These are phyloP conservation scores for Patiria miniata DNA, from an alignment of 35 echinoderm and acorn worm genomes.

Conservation along the genomic window DNA sequence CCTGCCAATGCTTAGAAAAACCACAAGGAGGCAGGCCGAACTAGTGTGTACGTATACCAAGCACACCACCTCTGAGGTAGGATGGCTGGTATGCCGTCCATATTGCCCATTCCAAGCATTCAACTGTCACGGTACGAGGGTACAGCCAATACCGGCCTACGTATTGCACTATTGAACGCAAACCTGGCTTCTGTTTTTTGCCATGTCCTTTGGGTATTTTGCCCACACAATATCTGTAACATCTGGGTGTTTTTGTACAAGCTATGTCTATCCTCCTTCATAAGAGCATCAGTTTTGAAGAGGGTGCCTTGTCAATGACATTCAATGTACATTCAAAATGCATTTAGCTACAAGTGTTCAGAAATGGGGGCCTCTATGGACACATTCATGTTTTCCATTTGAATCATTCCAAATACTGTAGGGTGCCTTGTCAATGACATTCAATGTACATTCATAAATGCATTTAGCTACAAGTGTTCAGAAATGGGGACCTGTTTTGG, in stretches of 20 bases:
- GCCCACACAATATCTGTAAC: constrained; percentile 29
- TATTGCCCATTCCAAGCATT: too few relatives aligned
- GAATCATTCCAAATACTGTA: too few relatives aligned
- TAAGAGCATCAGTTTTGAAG: constrained; percentile 46
- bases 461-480: constrained; percentile 51
- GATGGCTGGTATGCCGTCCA: too few relatives aligned
- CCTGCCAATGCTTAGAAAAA: too few relatives aligned
- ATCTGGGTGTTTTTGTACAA: constrained; percentile 49
- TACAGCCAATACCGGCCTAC: too few relatives aligned
- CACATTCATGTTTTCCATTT: constrained; percentile 58
- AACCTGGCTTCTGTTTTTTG: constrained; percentile 56
- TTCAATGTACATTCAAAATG: constrained; percentile 53
- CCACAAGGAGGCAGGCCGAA: too few relatives aligned
- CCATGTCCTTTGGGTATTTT: constrained; percentile 39
- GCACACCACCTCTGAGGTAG: too few relatives aligned
- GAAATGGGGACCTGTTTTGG: constrained; percentile 51
- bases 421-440: constrained; percentile 48
- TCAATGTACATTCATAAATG: constrained; percentile 50
- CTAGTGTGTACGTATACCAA: too few relatives aligned
- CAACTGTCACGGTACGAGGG: too few relatives aligned
- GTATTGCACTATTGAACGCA: neutral
- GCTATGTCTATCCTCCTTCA: constrained; percentile 42
- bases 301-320: constrained; percentile 50
- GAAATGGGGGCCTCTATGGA: constrained; percentile 55
- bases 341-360: constrained; percentile 51